Evolutionary conservation across 2,797 vertebrate genomes (phyloP).

Genomic region (Antrozous pallidus): DNA sequence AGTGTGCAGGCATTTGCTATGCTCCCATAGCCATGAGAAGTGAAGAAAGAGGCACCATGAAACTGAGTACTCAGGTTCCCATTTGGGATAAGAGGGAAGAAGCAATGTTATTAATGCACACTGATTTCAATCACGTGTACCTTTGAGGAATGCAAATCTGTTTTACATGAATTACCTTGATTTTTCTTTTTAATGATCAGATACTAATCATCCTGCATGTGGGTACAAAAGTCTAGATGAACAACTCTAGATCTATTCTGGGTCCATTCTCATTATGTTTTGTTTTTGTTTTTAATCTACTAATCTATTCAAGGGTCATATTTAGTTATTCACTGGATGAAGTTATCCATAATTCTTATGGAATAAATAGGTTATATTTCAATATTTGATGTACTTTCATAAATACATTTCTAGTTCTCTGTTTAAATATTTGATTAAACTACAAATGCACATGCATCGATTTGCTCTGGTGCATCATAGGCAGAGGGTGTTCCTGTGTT

Average conservation of each 20-base stretch:
- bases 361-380: constrained; percentile 15
- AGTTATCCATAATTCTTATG: neutral
- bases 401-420: neutral
- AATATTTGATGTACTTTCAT: neutral
- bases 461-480: constrained; percentile 34
- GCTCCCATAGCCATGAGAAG: neutral
- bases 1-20: neutral
- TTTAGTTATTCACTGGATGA: constrained; percentile 19
- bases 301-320: neutral
- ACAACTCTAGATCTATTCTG: neutral
- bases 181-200: neutral
- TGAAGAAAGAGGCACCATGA: neutral
- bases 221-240: neutral
- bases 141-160: neutral
- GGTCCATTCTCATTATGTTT: neutral
- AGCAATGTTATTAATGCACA: neutral
- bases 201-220: neutral
- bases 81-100: neutral
- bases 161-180: neutral
- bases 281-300: neutral
- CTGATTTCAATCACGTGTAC: neutral
- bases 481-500: neutral
- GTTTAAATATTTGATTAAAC: constrained; percentile 1
- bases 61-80: neutral
- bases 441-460: neutral